Evolutionary conservation across 2,797 vertebrate genomes (phyloP), one percentile per base, ranked within the genome.

Genomic region (Leptatherina wallacei): DNA sequence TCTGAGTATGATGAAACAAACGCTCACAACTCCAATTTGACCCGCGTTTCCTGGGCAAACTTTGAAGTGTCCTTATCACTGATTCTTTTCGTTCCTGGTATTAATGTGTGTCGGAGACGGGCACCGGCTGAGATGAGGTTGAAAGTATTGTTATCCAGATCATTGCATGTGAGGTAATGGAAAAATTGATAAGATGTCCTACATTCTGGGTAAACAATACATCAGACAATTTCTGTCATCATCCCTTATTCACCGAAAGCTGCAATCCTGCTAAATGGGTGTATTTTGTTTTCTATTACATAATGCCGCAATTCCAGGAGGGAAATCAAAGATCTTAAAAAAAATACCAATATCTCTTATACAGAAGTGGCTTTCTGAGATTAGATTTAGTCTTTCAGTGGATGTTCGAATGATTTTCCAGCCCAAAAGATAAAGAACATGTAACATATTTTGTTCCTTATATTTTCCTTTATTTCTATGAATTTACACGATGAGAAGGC

Each of bases 61-160:
- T 84, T 84, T 90, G 61, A 88, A 90, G 88, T 84, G 75, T 79
- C 75, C 65, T 78, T 83, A 75, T 74, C 81, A 85, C 71, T 79
- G 85, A 86, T 79, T 84, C 71, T 77, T 72, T 81, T 74, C 80
- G 76, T 77, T 71, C 85, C 66, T 86, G 57, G 66, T 77, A 73
- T 75, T 76, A 63, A 59, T 47, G 36, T 55, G 58, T 81, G 66
- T 78, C 61, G 65, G 64, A 85, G 78, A 73, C 64, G 69, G 47
- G 77, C 54, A 57, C 56, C 58, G 75, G 77, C 75, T 66, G 84
- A 83, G 77, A 88, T 81, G 81, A 85, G 86, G 76, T 75, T 87
- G 81, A 84, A 90, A 88, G 87, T 87, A 88, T 85, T 82, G 85
- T 88, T 86, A 91, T 91, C 77, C 77, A 88, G 81, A 84, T 83